Evolutionary conservation across 2,888 invertebrate species (phyloP).

Genomic region (Leucania comma): DNA sequence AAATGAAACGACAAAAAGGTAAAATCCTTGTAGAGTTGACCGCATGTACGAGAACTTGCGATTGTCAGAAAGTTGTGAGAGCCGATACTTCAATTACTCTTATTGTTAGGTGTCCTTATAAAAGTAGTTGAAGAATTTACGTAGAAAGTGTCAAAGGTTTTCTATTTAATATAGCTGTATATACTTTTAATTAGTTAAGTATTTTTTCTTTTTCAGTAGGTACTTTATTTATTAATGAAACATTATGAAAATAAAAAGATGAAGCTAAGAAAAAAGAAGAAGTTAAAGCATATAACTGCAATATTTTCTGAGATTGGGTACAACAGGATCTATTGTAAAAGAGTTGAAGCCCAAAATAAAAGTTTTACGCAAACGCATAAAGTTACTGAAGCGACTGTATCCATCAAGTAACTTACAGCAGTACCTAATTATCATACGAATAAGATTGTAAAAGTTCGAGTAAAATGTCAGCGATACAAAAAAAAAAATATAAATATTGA

Average conservation of each 20-base stretch:
- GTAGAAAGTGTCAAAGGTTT: conserved; percentile 5
- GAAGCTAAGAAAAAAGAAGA: too few relatives aligned
- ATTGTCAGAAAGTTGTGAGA: conserved; percentile 19
- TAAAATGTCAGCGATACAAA: background rate
- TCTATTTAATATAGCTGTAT: background rate
- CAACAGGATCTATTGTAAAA: background rate
- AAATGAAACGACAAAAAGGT: background rate
- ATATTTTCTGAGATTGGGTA: background rate
- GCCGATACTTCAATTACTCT: conserved; percentile 10
- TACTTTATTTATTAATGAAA: too few relatives aligned
- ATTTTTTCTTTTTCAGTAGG: too few relatives aligned
- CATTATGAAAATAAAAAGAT: too few relatives aligned
- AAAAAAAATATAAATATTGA: conserved; percentile 10
- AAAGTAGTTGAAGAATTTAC: conserved; percentile 2
- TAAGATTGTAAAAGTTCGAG: background rate
- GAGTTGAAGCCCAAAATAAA: background rate
- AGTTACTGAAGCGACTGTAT: conserved; percentile 1
- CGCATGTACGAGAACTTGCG: conserved; percentile 19
- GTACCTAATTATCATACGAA: background rate
- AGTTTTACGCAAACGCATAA: background rate
- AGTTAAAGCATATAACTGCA: too few relatives aligned
- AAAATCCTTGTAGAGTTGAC: conserved; percentile 1
- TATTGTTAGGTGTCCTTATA: conserved; percentile 15
- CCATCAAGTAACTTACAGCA: background rate
- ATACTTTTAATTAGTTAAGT: too few relatives aligned